Evolutionary conservation across 1,140 invertebrate species (phyloP).

Genomic region (Saxidomus purpurata): DNA sequence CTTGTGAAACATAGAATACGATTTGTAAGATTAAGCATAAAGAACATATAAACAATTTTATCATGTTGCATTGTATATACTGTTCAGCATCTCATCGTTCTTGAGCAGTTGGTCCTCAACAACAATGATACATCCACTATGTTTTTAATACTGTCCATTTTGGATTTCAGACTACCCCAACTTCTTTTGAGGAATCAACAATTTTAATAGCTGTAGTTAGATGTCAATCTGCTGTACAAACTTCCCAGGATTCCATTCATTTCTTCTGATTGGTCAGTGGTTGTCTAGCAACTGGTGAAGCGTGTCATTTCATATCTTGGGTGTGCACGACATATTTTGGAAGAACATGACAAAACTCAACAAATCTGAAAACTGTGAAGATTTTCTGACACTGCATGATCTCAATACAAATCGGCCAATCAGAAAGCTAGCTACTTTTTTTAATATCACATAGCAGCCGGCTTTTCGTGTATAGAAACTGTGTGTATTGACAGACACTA

Average conservation of each 20-base stretch:
- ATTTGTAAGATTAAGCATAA: too few relatives aligned
- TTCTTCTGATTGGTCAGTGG: slow-evolving; percentile 48
- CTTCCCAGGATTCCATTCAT: slow-evolving; percentile 34
- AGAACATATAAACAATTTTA: too few relatives aligned
- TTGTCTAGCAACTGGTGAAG: slow-evolving; percentile 27
- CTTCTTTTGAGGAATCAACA: slow-evolving; percentile 39
- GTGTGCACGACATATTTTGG: neutral
- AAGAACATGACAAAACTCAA: neutral
- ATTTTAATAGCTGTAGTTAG: slow-evolving; percentile 57
- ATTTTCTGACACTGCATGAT: neutral
- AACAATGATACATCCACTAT: too few relatives aligned
- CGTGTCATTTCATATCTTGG: neutral
- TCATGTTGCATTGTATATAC: too few relatives aligned
- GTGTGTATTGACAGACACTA: neutral
- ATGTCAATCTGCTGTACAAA: slow-evolving; percentile 45
- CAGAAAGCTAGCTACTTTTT: neutral
- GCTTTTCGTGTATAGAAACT: neutral
- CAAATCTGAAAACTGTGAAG: neutral
- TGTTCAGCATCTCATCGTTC: too few relatives aligned
- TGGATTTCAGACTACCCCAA: slow-evolving; percentile 49
- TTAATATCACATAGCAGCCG: neutral
- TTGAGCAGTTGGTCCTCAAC: too few relatives aligned
- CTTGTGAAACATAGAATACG: too few relatives aligned
- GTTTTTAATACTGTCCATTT: neutral
- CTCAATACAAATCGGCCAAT: neutral